Percentiles rank a stretch among this genome's conserved stretches.
These are phyloP conservation scores for Myotis davidii DNA, from an alignment of 2,113 vertebrate species.

Conservation along the genomic window DNA sequence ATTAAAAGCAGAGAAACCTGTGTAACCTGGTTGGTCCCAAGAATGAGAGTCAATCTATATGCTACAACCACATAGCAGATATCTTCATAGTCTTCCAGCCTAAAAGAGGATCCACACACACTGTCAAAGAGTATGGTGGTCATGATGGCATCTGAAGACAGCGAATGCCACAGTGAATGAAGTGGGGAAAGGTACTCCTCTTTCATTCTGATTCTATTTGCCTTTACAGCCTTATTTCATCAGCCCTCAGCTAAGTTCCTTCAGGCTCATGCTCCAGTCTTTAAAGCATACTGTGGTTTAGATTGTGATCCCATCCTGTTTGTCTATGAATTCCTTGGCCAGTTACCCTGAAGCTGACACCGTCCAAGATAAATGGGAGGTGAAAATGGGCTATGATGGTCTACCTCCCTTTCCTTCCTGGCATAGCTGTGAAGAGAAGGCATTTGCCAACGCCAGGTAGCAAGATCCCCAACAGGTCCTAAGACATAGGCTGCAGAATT, in stretches of 20 bases:
- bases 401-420: neutral
- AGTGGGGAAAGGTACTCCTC: neutral
- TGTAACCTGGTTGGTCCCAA: neutral
- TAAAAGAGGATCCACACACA: neutral
- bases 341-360: neutral
- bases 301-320: neutral
- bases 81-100: neutral
- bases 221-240: neutral
- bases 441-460: neutral
- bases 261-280: neutral
- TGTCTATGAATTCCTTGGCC: neutral
- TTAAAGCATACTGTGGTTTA: neutral
- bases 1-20: neutral
- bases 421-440: neutral
- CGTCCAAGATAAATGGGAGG: neutral
- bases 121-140: neutral
- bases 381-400: neutral
- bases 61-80: neutral
- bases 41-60: neutral
- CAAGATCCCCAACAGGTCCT: neutral
- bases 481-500: neutral
- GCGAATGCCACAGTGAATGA: neutral
- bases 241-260: neutral
- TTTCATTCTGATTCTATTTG: neutral
- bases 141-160: neutral